phyloP scores from a whole-genome alignment of 1,140 invertebrate genomes.

The Homarus americanus region DNA sequence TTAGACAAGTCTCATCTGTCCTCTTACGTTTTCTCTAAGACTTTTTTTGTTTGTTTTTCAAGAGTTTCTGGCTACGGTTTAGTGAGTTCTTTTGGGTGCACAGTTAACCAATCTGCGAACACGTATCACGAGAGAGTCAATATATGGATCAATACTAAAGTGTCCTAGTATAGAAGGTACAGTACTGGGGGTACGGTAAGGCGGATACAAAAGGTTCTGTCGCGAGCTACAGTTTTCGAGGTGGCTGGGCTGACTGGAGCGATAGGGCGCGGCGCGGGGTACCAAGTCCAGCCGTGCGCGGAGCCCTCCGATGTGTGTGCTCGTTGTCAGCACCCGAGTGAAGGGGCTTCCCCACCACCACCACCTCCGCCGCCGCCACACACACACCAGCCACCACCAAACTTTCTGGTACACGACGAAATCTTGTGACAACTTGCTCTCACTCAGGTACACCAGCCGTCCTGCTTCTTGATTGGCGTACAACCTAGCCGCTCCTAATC shows the following conservation, averaged over 20 bases:
- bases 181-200: neutral
- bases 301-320: neutral
- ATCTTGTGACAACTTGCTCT: neutral
- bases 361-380: conserved; percentile 17
- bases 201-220: neutral
- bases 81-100: neutral
- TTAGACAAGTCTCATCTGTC: neutral
- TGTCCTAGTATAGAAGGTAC: neutral
- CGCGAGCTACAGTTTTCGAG: neutral
- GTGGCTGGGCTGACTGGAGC: neutral
- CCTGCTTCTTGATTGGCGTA: conserved; percentile 17
- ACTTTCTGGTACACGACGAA: conserved; percentile 13
- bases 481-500: neutral
- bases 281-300: conserved; percentile 21
- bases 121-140: conserved; percentile 1
- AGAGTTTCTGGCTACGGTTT: neutral
- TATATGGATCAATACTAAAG: neutral
- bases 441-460: conserved; percentile 22
- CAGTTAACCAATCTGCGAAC: neutral
- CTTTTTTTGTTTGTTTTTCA: conserved; percentile 15
- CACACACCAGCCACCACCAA: conserved; percentile 24
- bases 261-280: neutral
- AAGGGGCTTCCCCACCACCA: conserved; percentile 43
- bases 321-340: conserved; percentile 45
- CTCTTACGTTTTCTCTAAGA: neutral